Conservation (phyloP, 2,113 vertebrate genomes). For the Scortum barcoo region DNA sequence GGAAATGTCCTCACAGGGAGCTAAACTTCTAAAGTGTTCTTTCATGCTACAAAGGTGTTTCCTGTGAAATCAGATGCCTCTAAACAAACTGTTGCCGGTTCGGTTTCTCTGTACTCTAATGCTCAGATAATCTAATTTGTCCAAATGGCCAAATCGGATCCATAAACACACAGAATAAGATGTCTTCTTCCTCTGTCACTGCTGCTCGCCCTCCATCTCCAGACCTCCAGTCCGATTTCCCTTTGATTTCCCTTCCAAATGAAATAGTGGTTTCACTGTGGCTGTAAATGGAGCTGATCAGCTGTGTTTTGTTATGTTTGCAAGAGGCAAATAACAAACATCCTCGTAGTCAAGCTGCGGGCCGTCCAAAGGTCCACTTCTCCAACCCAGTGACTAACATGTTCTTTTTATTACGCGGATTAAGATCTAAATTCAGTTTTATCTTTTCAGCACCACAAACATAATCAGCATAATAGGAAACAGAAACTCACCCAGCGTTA, state of each 20-base stretch:
- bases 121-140: slow-evolving; percentile 64
- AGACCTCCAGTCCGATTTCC: slow-evolving; percentile 34
- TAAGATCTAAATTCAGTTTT: slow-evolving; percentile 62
- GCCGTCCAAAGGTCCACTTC: slow-evolving; percentile 49
- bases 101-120: slow-evolving; percentile 54
- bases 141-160: slow-evolving; percentile 65
- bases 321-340: slow-evolving; percentile 73
- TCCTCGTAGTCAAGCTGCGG: slow-evolving; percentile 53
- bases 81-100: slow-evolving; percentile 64
- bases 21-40: background rate
- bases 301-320: slow-evolving; percentile 76
- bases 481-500: slow-evolving; percentile 43
- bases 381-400: slow-evolving; percentile 49
- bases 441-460: slow-evolving; percentile 70
- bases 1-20: slow-evolving; percentile 45
- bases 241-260: slow-evolving; percentile 70
- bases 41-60: slow-evolving; percentile 33
- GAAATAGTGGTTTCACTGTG: slow-evolving; percentile 62
- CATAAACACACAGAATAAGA: slow-evolving; percentile 72
- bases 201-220: slow-evolving; percentile 32
- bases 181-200: slow-evolving; percentile 31
- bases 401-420: slow-evolving; percentile 68
- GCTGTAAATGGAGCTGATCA: slow-evolving; percentile 71
- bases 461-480: slow-evolving; percentile 67
- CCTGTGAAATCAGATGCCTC: slow-evolving; percentile 63